Evolutionary conservation across 2,888 invertebrate species (phyloP), one percentile per base, ranked within the genome.

Genomic region (Sesia apiformis): DNA sequence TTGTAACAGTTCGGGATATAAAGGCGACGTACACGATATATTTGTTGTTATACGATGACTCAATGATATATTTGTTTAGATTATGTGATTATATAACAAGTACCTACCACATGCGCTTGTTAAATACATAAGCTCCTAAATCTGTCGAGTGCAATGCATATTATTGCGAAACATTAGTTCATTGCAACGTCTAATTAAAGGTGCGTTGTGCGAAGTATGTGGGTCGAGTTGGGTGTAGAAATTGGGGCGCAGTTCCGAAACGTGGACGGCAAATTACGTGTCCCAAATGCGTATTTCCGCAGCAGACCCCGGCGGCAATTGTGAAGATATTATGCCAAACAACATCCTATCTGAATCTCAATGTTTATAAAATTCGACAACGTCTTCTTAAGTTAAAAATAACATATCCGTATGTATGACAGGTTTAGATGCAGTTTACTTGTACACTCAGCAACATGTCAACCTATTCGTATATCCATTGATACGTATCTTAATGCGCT

Each of bases 231-330:
- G 63, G 60, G 52, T n/a, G 56, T 55, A 60, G 59, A 63, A 75
- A 72, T 62, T 70, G 69, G 77, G 71, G 62, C 75, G 69, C 72
- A 69, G 79, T 78, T 76, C 74, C 75, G 74, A 74, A 68, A 63
- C 54, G 54, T 56, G 50, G 52, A 56, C 58, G 62, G 72, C 74
- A 74, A 75, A 77, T 74, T 71, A 68, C 71, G 67, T 72, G 78
- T 65, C 74, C 83, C 74, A 80, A 82, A 82, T 81, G 69, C 68
- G 66, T 64, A 64, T 75, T 75, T 82, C 83, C 84, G 81, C 69
- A 76, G 78, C 78, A 77, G 72, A 61, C 49, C 56, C 58, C 60
- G 57, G 57, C 58, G 60, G 56, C 43, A 43, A 43, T 43, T 43
- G 43, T 8, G 43, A 5, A 8, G 43, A n/a, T 4, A 43, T 43